A percentile compares a stretch with the other conserved stretches of the same genome.
Evolutionary conservation across 2,113 vertebrate genomes (phyloP).

Genomic region (Heptranchias perlo): DNA sequence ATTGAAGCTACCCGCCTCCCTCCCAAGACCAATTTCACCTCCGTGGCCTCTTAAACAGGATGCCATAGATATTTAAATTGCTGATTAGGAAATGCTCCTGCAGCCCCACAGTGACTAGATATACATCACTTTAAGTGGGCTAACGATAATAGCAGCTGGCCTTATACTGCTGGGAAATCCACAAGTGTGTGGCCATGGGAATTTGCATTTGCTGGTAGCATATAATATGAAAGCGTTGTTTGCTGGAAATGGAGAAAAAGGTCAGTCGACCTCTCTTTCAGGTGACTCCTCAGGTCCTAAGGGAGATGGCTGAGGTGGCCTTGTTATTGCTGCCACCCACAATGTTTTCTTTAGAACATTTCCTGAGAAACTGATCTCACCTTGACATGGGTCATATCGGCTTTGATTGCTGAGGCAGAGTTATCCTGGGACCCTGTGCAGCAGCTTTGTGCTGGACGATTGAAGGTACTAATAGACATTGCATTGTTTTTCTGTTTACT

Average conservation of each 20-base stretch:
- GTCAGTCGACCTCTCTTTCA: conserved; percentile 27
- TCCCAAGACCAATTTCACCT: background rate
- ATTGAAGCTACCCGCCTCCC: background rate
- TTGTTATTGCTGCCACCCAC: conserved; percentile 39
- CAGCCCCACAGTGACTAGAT: background rate
- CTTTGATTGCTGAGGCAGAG: conserved; percentile 22
- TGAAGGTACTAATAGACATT: background rate
- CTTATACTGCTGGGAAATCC: background rate
- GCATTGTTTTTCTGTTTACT: conserved; percentile 20
- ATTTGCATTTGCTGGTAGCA: conserved; percentile 16
- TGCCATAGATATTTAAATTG: conserved; percentile 20
- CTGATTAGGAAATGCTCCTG: background rate
- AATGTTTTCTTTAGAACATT: conserved; percentile 44
- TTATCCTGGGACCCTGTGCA: background rate
- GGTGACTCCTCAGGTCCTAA: conserved; percentile 39
- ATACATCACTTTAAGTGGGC: background rate
- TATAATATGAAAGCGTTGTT: conserved; percentile 19
- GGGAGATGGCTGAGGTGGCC: conserved; percentile 39
- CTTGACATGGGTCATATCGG: conserved; percentile 17
- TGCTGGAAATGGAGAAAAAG: background rate
- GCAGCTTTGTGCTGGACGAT: background rate
- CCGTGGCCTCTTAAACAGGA: background rate
- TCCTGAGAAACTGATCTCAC: conserved; percentile 39
- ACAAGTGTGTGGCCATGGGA: background rate
- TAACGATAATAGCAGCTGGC: conserved; percentile 13